phyloP scores from a whole-genome alignment of 2,113 vertebrate genomes.

The Tautogolabrus adspersus region DNA sequence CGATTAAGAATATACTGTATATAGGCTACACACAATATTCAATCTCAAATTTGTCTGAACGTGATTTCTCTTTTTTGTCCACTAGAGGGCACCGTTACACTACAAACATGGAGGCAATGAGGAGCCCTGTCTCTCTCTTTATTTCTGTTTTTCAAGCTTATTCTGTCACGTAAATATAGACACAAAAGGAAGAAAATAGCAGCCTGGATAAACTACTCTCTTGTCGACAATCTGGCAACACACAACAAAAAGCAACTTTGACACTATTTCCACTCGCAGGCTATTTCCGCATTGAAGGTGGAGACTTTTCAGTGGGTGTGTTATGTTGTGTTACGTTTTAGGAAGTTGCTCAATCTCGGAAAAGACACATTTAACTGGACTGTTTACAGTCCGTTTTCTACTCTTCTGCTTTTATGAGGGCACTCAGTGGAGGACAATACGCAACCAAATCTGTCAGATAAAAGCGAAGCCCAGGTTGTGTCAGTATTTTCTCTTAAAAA shows the following conservation, averaged over 20 bases:
- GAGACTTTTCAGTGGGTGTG: conserved; percentile 4
- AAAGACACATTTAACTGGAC: conserved; percentile 24
- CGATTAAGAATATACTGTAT: too few relatives aligned
- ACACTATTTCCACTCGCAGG: rapidly evolving
- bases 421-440: not conserved
- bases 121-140: not conserved
- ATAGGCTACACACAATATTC: too few relatives aligned
- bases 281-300: conserved; percentile 58
- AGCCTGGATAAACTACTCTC: too few relatives aligned
- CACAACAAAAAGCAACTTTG: not conserved
- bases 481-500: conserved; percentile 45
- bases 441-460: rapidly evolving
- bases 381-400: not conserved
- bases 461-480: not conserved
- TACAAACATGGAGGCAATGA: not conserved
- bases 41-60: not conserved
- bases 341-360: conserved; percentile 82
- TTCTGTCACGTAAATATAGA: not conserved
- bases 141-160: not conserved
- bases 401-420: not conserved
- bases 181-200: too few relatives aligned
- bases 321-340: conserved; percentile 42
- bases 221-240: too few relatives aligned
- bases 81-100: conserved; percentile 36
- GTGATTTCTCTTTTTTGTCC: not conserved